Base-by-base conservation (phyloP, 2,888 invertebrate genomes). In the Tetragnatha montana region DNA sequence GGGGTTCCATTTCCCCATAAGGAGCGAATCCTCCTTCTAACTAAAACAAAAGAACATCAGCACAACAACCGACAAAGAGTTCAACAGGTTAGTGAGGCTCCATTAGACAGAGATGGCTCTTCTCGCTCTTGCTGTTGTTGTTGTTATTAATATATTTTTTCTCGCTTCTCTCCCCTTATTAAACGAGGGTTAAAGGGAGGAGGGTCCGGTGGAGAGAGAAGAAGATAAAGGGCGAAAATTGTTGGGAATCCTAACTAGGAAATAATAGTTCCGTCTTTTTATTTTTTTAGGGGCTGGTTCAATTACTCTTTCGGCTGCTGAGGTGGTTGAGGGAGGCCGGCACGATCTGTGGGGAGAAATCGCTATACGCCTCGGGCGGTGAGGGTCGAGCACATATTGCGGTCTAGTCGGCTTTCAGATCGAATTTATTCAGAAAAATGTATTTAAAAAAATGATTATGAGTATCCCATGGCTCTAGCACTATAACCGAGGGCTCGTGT, bases 231-330 rank as follows among this genome's bases (percentile, higher is more conserved):
- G 47, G 17, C 60, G 71, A 70, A 84, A 84, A 88, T 84, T 80
- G 70, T 74, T 88, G 50, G 70, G 69, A 84, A 80, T 84, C 70
- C 50, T 84, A 83, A 84, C 79, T 75, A 73, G 71, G 78, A 84
- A 88, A 88, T 84, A 84, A 84, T 70, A 84, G 88, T 79, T 88
- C 69, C 78, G 35, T 35, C 35, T 35, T 35, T n/a, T n/a, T n/a
- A n/a, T n/a, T n/a, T n/a, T 35, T 35, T 35, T 35, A 35, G 35
- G 35, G 35, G 35, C 35, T 35, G 35, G 35, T 35, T 35, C 35
- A 35, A 35, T 35, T 35, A 35, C 35, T 35, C 35, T 35, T 35
- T 35, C 35, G 35, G 35, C 35, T 35, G 35, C 35, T 35, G 35
- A 35, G 35, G 35, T 4, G 35, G 35, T 35, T 35, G 35, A 35